Percentiles rank a stretch among this genome's conserved stretches.
These are phyloP conservation scores for Periophthalmus modestus DNA, from an alignment of 2,113 vertebrate genomes.

Conservation along the genomic window DNA sequence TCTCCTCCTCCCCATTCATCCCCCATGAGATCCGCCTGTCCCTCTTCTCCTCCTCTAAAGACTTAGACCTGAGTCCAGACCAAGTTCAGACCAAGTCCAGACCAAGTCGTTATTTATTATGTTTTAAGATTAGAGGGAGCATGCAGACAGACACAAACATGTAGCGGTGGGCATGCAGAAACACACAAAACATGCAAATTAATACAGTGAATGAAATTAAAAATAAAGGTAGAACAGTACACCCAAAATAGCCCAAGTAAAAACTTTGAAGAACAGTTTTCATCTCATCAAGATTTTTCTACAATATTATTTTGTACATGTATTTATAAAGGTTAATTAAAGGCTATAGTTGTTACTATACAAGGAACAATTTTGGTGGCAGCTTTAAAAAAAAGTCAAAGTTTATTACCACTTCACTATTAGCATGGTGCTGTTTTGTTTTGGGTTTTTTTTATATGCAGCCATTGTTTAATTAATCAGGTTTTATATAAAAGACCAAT, in stretches of 20 bases:
- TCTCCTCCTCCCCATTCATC: constrained; percentile 69
- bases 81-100: constrained; percentile 7
- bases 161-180: constrained; percentile 53
- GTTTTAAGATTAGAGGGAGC: constrained; percentile 6
- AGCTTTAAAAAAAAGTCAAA: no score
- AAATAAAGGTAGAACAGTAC: not conserved
- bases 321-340: no score
- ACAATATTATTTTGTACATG: no score
- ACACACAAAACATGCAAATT: constrained; percentile 41
- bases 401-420: no score
- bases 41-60: constrained; percentile 79
- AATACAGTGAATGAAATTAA: not conserved
- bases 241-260: not conserved
- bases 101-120: constrained; percentile 2
- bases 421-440: no score
- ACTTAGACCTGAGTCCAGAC: constrained; percentile 69
- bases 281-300: not conserved
- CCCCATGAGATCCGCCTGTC: constrained; percentile 75
- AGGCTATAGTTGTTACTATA: no score
- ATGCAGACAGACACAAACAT: constrained; percentile 40
- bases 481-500: no score
- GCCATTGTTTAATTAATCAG: no score
- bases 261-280: not conserved
- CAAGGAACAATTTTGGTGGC: no score
- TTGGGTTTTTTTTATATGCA: no score